Evolutionary conservation across 2,888 invertebrate species (phyloP), one percentile per base, ranked within the genome.

Genomic region (Hedychridium roseum): DNA sequence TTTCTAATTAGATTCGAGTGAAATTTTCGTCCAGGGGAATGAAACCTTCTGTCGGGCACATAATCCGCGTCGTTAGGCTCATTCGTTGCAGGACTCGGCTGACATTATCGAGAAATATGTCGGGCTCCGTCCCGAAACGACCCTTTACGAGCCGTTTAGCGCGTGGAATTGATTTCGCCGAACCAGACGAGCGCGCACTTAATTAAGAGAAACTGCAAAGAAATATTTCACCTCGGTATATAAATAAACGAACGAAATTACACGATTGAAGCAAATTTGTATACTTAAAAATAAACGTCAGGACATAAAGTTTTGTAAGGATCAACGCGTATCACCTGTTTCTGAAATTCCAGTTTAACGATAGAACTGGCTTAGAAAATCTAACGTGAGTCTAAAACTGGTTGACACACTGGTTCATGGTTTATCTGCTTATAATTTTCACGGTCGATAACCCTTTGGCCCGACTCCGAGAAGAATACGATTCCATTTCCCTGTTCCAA

Each of bases 351-450:
- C 40, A 44, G 34, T 18, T 43, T 41, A 28, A 35, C 47, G 49
- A 52, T 47, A 50, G 45, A 53, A n/a, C 35, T 39, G 51, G 49
- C 55, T 49, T 42, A 52, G 50, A 54, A 58, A n/a, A 48, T 41
- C 46, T 16, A 32, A 60, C 58, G 56, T 45, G 49, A 56, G 61
- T 57, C 41, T 34, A 21, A 50, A 49, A 43, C 54, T 45, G 37
- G 48, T 46, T 42, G 21, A 34, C 43, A 17, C 39, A 35, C n/a
- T n/a, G n/a, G n/a, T n/a, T n/a, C n/a, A n/a, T n/a, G n/a, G n/a
- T n/a, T n/a, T n/a, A n/a, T n/a, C n/a, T n/a, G n/a, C n/a, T n/a
- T n/a, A n/a, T n/a, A n/a, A n/a, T n/a, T n/a, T n/a, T n/a, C n/a
- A n/a, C n/a, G n/a, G n/a, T n/a, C n/a, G n/a, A n/a, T n/a, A n/a